Percentiles rank a stretch among this genome's conserved stretches.
phyloP scores from a whole-genome alignment of 1,140 invertebrate species.

The Papilio xuthus region DNA sequence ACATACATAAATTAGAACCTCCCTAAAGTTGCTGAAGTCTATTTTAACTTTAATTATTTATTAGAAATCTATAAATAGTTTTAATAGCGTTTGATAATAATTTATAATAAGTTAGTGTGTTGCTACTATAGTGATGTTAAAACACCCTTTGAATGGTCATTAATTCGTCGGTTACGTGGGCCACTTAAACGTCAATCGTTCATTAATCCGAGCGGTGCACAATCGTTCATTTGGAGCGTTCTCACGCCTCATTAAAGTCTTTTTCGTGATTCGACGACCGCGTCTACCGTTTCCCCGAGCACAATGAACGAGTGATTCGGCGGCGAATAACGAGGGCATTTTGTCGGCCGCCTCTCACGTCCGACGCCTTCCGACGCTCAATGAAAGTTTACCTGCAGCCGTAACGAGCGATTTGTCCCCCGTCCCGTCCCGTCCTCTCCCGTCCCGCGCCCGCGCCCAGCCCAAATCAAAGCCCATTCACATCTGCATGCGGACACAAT shows the following conservation, averaged over 20 bases:
- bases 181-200: slow-evolving; percentile 74
- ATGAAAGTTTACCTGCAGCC: slow-evolving; percentile 81
- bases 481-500: slow-evolving; percentile 81
- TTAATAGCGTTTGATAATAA: neutral
- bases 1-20: neutral
- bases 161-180: slow-evolving; percentile 41
- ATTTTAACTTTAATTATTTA: neutral
- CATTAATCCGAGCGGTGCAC: slow-evolving; percentile 72
- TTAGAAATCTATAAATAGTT: neutral
- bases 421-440: slow-evolving; percentile 65
- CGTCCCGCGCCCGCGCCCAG: slow-evolving; percentile 59
- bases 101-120: neutral
- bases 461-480: slow-evolving; percentile 81
- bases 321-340: slow-evolving; percentile 81
- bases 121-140: slow-evolving; percentile 35
- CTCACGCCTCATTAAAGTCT: slow-evolving; percentile 81
- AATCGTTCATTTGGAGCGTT: slow-evolving; percentile 79
- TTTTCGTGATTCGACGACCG: slow-evolving; percentile 78
- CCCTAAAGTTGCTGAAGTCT: too few species aligned
- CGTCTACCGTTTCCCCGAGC: slow-evolving; percentile 79
- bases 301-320: slow-evolving; percentile 81
- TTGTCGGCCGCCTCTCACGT: slow-evolving; percentile 80
- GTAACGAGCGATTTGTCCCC: slow-evolving; percentile 81
- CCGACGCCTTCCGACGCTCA: slow-evolving; percentile 80
- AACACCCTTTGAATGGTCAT: neutral